phyloP scores from a whole-genome alignment of 2,797 vertebrate genomes.

The Thripadectes ignobilis region DNA sequence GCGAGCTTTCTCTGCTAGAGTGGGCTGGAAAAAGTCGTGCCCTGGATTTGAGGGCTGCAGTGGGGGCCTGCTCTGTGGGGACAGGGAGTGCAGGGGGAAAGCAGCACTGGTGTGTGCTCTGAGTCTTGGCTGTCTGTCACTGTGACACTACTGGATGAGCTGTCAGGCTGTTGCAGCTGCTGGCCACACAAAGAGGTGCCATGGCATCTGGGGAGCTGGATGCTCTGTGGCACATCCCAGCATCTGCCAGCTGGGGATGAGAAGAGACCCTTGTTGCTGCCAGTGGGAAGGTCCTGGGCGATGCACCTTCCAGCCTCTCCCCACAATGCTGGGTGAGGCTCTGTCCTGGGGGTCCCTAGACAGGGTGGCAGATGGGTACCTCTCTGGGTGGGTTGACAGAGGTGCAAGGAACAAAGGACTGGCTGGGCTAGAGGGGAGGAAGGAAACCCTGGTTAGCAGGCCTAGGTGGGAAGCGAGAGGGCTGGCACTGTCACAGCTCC shows the following conservation, averaged over 20 bases:
- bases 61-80: not conserved
- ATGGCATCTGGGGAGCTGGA: not conserved
- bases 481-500: not conserved
- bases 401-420: not conserved
- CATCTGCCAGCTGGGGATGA: not conserved
- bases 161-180: not conserved
- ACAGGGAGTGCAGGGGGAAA: accelerated
- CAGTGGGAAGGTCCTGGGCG: accelerated
- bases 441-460: not conserved
- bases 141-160: not conserved
- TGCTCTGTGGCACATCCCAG: accelerated
- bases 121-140: accelerated
- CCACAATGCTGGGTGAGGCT: accelerated
- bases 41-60: not conserved
- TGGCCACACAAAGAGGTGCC: not conserved
- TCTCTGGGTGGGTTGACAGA: not conserved
- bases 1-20: accelerated
- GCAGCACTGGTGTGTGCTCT: accelerated
- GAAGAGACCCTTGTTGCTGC: not conserved
- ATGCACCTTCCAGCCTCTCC: not conserved
- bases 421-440: constrained; percentile 14
- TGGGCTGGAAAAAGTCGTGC: not conserved
- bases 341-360: not conserved
- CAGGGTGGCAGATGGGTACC: not conserved
- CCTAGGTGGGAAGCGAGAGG: not conserved